Base-by-base conservation (phyloP, 2,888 invertebrate species). In the Campoplex nolae region DNA sequence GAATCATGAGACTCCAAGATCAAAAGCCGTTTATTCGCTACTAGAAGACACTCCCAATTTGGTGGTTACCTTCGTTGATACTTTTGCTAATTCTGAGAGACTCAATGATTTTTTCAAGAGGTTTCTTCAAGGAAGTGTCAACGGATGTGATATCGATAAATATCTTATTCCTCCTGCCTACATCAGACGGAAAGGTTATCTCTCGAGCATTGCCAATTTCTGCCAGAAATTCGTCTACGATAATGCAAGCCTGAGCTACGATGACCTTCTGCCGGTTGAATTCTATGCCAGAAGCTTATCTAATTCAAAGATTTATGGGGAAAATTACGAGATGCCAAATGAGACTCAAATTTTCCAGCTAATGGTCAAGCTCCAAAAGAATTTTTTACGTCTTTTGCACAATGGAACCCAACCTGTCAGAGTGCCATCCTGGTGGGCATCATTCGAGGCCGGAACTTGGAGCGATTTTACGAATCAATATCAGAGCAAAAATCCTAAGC, bases 21-120 rank as follows among this genome's bases (percentile, higher is more conserved):
- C 92, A 38, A 91, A 90, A 75, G 88, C 92, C 0, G 9, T 92
- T 7, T 87, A 93, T 23, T 91, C 89, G 18, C 85, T 94, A 18
- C 83, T 91, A 16, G 93, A 94, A 65, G 93, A 94, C 65, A 78
- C 90, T 45, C 94, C 94, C 18, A 93, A 92, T 88, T 88, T 94
- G 42, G 74, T 89, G 9, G 82, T 93, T 35, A 92, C 92, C 42
- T 83, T 85, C 4, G 84, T 91, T 51, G 92, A 94, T 70, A 93
- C 94, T 16, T 93, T 93, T 85, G 84, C 93, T n/a, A 91, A 89
- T 83, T 92, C 92, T 8, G 93, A 93, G 35, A 89, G 92, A 76
- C 83, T 93, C 35, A 85, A 83, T n/a, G 92, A 93, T 78, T 93
- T 91, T 73, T 76, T 90, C 8, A 90, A 91, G 62, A 89, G 88